Evolutionary conservation across 2,888 invertebrate genomes (phyloP), one percentile per base, ranked within the genome.

Genomic region (Spisula solida): DNA sequence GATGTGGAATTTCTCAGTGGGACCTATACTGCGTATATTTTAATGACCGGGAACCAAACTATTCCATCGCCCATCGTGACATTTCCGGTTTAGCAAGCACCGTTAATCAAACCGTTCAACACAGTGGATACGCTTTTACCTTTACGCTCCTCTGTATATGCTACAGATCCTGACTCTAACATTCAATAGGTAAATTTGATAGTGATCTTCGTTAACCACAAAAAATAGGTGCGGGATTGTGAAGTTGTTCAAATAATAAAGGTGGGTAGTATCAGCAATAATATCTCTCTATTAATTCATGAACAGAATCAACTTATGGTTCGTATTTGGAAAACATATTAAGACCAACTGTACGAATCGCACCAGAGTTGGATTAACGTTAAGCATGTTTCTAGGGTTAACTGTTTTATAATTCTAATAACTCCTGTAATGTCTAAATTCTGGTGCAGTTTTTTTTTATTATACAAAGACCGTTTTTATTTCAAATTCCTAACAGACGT

Each of bases 241-340:
- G 78, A 70, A 84, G 84, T 84, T 51, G 84, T 31, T 78, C 31
- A 75, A 78, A 78, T 78, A 84, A 84, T 84, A 78, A 78, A 83
- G 20, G 14, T 14, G 29, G 5, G 29, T 1, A 16, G 31, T 70
- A 70, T 14, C 70, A n/a, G 70, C 29, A 25, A 14, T 70, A 29
- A n/a, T 16, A 70, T 29, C 31, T 70, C 12, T 70, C 10, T 70
- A 29, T 70, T 70, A 31, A 70, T 70, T 70, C 29, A n/a, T 29
- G 70, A 29, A 31, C 1, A 70, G 31, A 70, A 31, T 31, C 70
- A 70, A 70, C 70, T 18, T 56, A n/a, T 56, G 56, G 18, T 56
- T 20, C 4, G 20, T 20, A 20, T 20, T 20, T 56, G 1, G 20
- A 20, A 56, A 20, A 20, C 56, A 20, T n/a, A 20, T 18, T 56